phyloP scores from a whole-genome alignment of 2,888 invertebrate species.

The Molorchus minor region DNA sequence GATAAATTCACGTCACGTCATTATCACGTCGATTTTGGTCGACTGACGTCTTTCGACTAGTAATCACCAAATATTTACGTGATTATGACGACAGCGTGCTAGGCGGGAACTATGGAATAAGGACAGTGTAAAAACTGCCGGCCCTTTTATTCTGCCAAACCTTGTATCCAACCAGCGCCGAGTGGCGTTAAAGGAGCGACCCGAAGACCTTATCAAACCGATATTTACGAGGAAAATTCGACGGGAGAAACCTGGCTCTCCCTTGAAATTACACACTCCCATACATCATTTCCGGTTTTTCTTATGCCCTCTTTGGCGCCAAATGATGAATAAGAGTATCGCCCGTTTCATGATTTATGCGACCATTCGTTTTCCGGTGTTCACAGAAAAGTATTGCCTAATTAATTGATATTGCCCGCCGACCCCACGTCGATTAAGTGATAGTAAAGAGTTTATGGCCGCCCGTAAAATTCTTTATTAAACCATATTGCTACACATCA shows the following conservation, averaged over 20 bases:
- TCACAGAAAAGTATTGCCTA: slow-evolving; percentile 24
- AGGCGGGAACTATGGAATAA: not conserved
- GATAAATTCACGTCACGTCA: too few species aligned
- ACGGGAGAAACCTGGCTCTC: slow-evolving; percentile 28
- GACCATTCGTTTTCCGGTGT: slow-evolving; percentile 11
- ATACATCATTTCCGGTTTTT: slow-evolving; percentile 39
- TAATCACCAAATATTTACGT: too few species aligned
- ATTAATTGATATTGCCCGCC: slow-evolving; percentile 33
- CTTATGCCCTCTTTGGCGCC: slow-evolving; percentile 30
- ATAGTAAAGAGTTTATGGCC: slow-evolving; percentile 29
- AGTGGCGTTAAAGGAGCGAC: slow-evolving; percentile 39
- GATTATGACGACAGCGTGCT: too few species aligned
- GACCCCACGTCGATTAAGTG: slow-evolving; percentile 29
- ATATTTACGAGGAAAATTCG: slow-evolving; percentile 36
- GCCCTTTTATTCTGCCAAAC: too few species aligned
- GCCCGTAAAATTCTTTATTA: slow-evolving; percentile 33
- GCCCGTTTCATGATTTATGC: slow-evolving; percentile 33
- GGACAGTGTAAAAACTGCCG: too few species aligned
- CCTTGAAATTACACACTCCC: slow-evolving; percentile 38
- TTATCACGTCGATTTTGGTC: too few species aligned
- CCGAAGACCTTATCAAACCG: slow-evolving; percentile 40
- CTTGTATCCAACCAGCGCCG: too few species aligned
- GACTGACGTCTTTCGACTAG: too few species aligned
- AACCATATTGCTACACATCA: slow-evolving; percentile 22
- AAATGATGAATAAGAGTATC: slow-evolving; percentile 35